Conservation (phyloP, 64 coral and sea anemone genomes). For the Cladopsammia gracilis region DNA sequence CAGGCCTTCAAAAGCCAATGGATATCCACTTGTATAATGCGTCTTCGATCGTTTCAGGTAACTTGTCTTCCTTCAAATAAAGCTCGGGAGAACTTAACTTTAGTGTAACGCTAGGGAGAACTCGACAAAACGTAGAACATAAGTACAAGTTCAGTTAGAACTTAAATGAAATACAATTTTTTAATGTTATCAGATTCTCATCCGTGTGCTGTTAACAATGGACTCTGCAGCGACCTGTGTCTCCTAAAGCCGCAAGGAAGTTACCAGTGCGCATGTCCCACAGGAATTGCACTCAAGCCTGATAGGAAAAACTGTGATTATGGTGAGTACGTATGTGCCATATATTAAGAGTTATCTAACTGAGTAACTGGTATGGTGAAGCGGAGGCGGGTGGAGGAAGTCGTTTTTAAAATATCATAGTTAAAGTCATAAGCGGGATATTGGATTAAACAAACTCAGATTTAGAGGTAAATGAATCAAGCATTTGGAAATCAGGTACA, state of each 20-base stretch:
- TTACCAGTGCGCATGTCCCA: slow-evolving; percentile 63
- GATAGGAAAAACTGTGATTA: slow-evolving; percentile 56
- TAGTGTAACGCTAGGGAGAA: too few species aligned
- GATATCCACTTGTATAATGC: slow-evolving; percentile 59
- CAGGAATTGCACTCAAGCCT: slow-evolving; percentile 19
- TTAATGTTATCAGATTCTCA: slow-evolving; percentile 20
- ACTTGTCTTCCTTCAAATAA: not conserved
- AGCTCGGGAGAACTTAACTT: too few species aligned
- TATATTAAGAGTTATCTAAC: not conserved
- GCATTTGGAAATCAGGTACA: too few species aligned
- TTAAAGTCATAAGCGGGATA: too few species aligned
- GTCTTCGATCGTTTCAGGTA: slow-evolving; percentile 10
- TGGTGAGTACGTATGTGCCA: slow-evolving; percentile 21
- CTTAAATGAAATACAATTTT: not conserved
- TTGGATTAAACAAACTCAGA: too few species aligned
- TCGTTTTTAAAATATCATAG: too few species aligned
- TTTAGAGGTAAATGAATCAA: too few species aligned
- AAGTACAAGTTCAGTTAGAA: too few species aligned
- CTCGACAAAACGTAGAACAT: too few species aligned
- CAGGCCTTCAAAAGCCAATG: slow-evolving; percentile 22
- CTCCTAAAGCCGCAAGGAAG: slow-evolving; percentile 29
- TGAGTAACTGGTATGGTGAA: not conserved
- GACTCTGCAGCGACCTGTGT: slow-evolving; percentile 59
- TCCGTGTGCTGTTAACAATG: slow-evolving; percentile 8
- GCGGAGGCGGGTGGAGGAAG: not conserved